Evolutionary conservation across 1,140 invertebrate genomes (phyloP), one percentile per base, ranked within the genome.

Genomic region (Zaprionus inermis): DNA sequence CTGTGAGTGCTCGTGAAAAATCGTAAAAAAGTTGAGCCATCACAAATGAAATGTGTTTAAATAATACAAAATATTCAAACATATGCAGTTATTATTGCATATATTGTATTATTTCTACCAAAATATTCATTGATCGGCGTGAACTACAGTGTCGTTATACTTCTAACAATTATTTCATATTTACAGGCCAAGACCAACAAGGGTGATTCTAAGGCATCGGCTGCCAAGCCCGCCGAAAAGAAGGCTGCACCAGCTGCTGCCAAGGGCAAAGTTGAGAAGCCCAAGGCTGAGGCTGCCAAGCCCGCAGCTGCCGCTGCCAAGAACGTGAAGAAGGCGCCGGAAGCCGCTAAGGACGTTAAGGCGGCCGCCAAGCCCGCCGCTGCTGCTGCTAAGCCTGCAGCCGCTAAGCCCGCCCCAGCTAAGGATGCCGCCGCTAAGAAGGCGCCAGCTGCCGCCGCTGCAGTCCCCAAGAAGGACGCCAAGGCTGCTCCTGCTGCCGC

Each of bases 341-440:
- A 89, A 72, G 85, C 74, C 54, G 91, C 85, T 55, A 91, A 91
- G 72, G 86, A 84, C 12, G 85, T 86, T 3, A 91, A 89, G 73
- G 81, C 78, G 30, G 82, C 88, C n/a, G 68, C 81, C 10, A 81
- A 83, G 44, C 60, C 76, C 34, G 80, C 88, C 22, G 78, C 82
- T 30, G 76, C 85, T 30, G 76, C 85, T 22, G 84, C 84, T 5
- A 91, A 91, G 60, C 69, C 88, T 14, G 79, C 81, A 7, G 75
- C 86, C 16, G 80, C 81, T 49, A 89, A 78, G 82, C 79, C 73
- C 14, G 93, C 93, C 46, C 81, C 81, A 64, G 81, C 92, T 44
- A 93, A 93, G 81, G 93, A 93, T 82, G 81, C 91, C 91, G 79
- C 91, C 90, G 93, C 92, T 63, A 93, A 81, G 69, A 80, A 79